Conservation (phyloP, 2,113 vertebrate species). For the Spilogale gracilis region DNA sequence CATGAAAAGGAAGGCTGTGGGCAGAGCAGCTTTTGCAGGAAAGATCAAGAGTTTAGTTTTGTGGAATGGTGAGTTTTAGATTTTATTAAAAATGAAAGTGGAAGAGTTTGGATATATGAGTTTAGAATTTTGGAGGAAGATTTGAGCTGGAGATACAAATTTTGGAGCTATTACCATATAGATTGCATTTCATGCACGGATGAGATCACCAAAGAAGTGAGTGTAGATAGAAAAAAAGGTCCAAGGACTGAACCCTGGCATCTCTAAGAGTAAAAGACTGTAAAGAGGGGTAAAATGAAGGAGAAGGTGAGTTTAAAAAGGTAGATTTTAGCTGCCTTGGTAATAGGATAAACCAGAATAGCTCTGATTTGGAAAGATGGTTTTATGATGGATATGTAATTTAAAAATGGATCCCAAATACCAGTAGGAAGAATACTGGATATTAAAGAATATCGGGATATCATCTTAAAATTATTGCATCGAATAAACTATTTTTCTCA, state of each 20-base stretch:
- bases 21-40: neutral
- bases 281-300: neutral
- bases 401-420: constrained; percentile 14
- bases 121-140: neutral
- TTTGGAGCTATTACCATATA: neutral
- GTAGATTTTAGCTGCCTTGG: neutral
- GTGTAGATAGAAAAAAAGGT: neutral
- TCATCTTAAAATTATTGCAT: neutral
- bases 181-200: neutral
- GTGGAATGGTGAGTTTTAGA: neutral
- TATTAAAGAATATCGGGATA: neutral
- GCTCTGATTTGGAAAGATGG: neutral
- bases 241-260: neutral
- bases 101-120: neutral
- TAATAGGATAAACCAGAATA: neutral
- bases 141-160: neutral
- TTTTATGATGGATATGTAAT: neutral
- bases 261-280: neutral
- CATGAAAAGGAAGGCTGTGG: neutral
- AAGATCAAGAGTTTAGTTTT: neutral
- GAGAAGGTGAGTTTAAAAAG: neutral
- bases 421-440: neutral
- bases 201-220: neutral
- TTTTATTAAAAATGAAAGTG: neutral
- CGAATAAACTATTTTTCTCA: neutral